Conservation (phyloP, 2,113 vertebrate species). For the Phyllostomus discolor region DNA sequence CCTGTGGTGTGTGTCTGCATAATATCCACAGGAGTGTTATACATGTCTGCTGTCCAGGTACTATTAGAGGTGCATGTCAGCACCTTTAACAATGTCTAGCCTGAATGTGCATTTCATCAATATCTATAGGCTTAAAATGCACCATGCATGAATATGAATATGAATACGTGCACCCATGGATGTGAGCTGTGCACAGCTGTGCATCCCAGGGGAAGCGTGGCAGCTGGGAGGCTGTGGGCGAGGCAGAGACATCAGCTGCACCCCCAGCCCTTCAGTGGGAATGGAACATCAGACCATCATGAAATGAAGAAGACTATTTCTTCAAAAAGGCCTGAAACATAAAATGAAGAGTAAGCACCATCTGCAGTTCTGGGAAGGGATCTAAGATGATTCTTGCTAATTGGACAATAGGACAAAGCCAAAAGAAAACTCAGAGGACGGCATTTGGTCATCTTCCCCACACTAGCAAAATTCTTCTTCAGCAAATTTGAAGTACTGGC, state of each 20-base stretch:
- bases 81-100: neutral
- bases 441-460: neutral
- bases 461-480: neutral
- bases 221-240: neutral
- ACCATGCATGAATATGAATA: too few relatives aligned
- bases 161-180: rapidly evolving
- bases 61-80: neutral
- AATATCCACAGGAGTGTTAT: neutral
- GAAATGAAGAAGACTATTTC: neutral
- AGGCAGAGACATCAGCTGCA: rapidly evolving
- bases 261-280: too few relatives aligned
- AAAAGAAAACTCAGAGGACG: neutral
- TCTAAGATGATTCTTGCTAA: neutral
- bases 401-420: slow-evolving; percentile 31
- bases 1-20: neutral
- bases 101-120: neutral
- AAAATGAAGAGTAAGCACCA: neutral
- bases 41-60: neutral
- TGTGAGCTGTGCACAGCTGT: neutral
- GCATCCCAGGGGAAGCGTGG: neutral
- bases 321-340: neutral
- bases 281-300: neutral
- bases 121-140: neutral
- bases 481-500: slow-evolving; percentile 15
- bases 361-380: neutral